Conservation (phyloP, 2,113 vertebrate genomes). For the Channa maculata region DNA sequence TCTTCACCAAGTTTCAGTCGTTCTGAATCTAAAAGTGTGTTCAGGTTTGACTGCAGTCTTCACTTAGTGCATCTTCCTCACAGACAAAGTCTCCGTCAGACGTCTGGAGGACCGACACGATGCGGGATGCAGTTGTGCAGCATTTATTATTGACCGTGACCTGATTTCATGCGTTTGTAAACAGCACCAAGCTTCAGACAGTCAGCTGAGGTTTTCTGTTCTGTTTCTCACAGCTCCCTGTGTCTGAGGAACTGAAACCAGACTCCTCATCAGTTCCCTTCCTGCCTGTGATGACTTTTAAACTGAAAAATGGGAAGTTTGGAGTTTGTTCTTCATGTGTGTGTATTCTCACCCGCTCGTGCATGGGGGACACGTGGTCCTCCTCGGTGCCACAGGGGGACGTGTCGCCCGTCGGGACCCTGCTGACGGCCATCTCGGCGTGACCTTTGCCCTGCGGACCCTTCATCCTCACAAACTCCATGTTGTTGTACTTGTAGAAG, state of each 20-base stretch:
- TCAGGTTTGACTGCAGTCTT: too few relatives aligned
- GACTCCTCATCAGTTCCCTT: background rate
- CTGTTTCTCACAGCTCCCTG: background rate
- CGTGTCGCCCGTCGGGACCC: slow-evolving; percentile 95
- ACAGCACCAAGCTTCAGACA: too few relatives aligned
- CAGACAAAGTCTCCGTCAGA: too few relatives aligned
- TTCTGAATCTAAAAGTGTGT: too few relatives aligned
- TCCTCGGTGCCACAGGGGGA: slow-evolving; percentile 94
- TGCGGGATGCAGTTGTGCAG: slow-evolving; percentile 8
- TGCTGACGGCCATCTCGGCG: slow-evolving; percentile 97
- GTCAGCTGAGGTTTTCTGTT: background rate
- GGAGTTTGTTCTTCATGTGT: background rate
- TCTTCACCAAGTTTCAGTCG: too few relatives aligned
- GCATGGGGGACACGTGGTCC: slow-evolving; percentile 91
- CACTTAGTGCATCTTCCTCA: too few relatives aligned
- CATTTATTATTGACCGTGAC: slow-evolving; percentile 64
- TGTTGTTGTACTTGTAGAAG: slow-evolving; percentile 98
- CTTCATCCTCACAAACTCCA: slow-evolving; percentile 99
- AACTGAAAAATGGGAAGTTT: background rate
- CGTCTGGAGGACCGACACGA: background rate
- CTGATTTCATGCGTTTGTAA: slow-evolving; percentile 35
- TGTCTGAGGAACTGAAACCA: slow-evolving; percentile 10
- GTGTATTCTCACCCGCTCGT: slow-evolving; percentile 86
- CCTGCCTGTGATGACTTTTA: background rate
- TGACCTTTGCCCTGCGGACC: slow-evolving; percentile 98